phyloP scores from a whole-genome alignment of 2,888 invertebrate species.

The Bugulina stolonifera region DNA sequence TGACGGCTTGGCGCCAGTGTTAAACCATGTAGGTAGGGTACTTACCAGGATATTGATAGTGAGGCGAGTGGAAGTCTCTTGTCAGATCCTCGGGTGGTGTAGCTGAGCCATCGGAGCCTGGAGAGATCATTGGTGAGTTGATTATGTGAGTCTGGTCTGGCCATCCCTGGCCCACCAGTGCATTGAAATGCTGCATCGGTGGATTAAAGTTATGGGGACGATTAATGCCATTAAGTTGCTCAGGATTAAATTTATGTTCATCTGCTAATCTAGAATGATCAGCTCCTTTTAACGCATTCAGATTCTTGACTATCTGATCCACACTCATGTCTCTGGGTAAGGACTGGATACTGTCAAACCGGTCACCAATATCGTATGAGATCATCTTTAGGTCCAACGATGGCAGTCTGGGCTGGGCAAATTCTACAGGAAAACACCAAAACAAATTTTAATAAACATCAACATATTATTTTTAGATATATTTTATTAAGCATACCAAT shows the following conservation, averaged over 20 bases:
- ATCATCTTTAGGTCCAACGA: slow-evolving; percentile 13
- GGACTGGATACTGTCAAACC: slow-evolving; percentile 11
- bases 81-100: slow-evolving; percentile 12
- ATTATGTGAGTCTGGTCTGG: background rate
- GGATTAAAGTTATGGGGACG: background rate
- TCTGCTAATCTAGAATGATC: background rate
- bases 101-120: background rate
- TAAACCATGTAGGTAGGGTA: background rate
- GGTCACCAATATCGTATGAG: slow-evolving; percentile 18
- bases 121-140: slow-evolving; percentile 3
- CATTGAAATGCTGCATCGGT: background rate
- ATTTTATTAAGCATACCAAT: too few species aligned
- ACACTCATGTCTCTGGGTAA: background rate
- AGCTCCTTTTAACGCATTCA: background rate
- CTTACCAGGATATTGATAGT: background rate
- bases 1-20: too few species aligned
- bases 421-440: background rate
- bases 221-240: background rate
- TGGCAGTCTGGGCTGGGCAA: slow-evolving; percentile 12
- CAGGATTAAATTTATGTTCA: background rate
- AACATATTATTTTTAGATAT: too few species aligned
- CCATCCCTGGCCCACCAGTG: background rate
- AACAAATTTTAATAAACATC: too few species aligned
- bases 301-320: background rate
- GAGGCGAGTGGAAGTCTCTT: background rate